Conservation (phyloP, 2,797 vertebrate genomes). For the Todus mexicanus region DNA sequence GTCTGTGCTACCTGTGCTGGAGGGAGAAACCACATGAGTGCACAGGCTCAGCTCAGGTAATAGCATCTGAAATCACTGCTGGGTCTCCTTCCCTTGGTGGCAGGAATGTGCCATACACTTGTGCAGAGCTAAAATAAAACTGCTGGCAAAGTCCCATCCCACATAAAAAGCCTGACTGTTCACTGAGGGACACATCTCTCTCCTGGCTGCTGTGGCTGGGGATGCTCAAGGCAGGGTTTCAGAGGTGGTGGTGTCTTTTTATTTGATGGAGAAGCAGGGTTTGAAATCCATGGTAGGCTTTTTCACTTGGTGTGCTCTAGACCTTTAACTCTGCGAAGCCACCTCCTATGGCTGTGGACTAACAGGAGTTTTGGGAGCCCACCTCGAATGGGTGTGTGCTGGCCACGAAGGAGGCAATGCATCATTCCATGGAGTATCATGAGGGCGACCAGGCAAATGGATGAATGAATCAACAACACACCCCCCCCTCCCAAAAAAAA, state of each 20-base stretch:
- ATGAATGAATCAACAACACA: background rate
- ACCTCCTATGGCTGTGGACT: rapidly evolving
- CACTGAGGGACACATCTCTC: rapidly evolving
- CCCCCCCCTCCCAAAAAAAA: background rate
- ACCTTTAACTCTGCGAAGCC: background rate
- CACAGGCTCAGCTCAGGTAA: background rate
- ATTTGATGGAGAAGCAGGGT: background rate
- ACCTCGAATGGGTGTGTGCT: background rate
- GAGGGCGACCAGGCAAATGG: background rate
- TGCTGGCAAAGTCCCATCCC: background rate
- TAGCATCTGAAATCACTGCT: rapidly evolving
- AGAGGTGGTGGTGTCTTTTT: background rate
- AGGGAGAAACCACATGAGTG: background rate
- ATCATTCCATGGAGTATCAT: background rate
- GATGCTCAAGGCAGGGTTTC: background rate
- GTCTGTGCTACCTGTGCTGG: background rate
- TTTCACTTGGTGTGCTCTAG: rapidly evolving
- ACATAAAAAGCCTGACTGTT: background rate
- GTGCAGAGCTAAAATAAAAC: background rate
- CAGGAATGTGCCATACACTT: background rate
- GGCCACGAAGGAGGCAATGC: background rate
- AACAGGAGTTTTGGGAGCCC: rapidly evolving
- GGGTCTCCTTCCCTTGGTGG: background rate
- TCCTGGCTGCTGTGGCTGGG: background rate
- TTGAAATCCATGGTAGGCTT: background rate